These are phyloP conservation scores for Palythoa caribaeorum DNA, from an alignment of 92 coral and sea anemone genomes.

Conservation along the genomic window DNA sequence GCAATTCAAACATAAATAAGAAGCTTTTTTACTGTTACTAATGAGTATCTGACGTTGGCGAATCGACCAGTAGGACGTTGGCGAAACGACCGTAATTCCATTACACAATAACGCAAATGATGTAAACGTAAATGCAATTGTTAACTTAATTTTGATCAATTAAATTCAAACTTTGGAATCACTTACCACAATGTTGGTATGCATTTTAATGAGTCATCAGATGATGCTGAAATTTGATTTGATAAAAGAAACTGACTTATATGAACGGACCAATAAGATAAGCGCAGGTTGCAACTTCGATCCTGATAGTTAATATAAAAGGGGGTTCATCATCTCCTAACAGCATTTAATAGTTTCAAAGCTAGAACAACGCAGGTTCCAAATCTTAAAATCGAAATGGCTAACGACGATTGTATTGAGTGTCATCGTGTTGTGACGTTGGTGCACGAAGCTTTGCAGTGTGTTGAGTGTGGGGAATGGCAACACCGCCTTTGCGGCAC, in stretches of 20 bases:
- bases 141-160: not conserved
- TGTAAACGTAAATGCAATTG: not conserved
- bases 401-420: conserved; percentile 20
- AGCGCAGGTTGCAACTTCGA: not conserved
- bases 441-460: conserved; percentile 36
- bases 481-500: conserved; percentile 36
- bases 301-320: not conserved
- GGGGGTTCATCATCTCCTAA: not conserved
- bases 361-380: not conserved
- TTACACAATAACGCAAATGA: too few species aligned
- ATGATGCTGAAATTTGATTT: conserved; percentile 1
- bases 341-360: not conserved
- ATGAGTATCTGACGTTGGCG: too few species aligned
- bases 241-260: not conserved
- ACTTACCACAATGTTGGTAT: not conserved
- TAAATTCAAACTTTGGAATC: not conserved
- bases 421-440: conserved; percentile 22
- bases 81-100: too few species aligned
- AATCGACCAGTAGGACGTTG: too few species aligned
- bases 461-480: conserved; percentile 36
- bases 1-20: too few species aligned
- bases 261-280: not conserved
- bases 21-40: too few species aligned
- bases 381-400: not conserved
- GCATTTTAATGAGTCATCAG: not conserved